A percentile compares a stretch with the other conserved stretches of the same genome.
phyloP scores from a whole-genome alignment of 2,888 invertebrate genomes.

The Phalangium opilio region DNA sequence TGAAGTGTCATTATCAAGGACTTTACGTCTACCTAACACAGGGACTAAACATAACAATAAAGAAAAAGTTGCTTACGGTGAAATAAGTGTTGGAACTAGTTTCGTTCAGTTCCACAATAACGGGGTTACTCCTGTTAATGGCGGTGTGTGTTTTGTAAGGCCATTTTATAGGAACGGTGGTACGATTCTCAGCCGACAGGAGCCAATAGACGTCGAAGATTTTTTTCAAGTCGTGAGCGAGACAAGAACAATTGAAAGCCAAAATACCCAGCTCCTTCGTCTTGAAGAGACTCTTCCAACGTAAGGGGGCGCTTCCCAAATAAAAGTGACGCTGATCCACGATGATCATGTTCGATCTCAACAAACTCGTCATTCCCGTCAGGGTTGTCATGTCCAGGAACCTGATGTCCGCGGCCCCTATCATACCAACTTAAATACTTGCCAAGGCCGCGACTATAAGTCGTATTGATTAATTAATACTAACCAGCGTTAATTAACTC shows the following conservation, averaged over 20 bases:
- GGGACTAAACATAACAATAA: no score
- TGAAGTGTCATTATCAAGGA: no score
- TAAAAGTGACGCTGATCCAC: constrained; percentile 77
- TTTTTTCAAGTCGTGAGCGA: constrained; percentile 68
- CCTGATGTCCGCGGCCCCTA: constrained; percentile 45
- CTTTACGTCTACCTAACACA: no score
- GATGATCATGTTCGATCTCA: constrained; percentile 92
- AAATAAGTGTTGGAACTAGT: constrained; percentile 22
- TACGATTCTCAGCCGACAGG: constrained; percentile 44
- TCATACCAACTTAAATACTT: no score
- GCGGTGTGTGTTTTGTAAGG: constrained; percentile 51
- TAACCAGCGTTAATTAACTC: no score
- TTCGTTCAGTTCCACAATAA: constrained; percentile 22
- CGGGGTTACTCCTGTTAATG: constrained; percentile 26
- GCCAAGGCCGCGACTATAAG: no score
- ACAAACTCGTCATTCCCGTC: constrained; percentile 57
- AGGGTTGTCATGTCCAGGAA: constrained; percentile 67
- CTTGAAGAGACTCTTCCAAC: constrained; percentile 92
- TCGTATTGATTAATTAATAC: no score
- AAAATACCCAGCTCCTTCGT: constrained; percentile 80
- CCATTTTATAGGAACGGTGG: constrained; percentile 61
- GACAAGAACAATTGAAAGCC: constrained; percentile 63
- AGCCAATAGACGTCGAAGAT: constrained; percentile 88
- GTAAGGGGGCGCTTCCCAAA: constrained; percentile 93
- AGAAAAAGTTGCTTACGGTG: no score